phyloP scores from a whole-genome alignment of 2,888 invertebrate genomes.

The Acleris emargana region DNA sequence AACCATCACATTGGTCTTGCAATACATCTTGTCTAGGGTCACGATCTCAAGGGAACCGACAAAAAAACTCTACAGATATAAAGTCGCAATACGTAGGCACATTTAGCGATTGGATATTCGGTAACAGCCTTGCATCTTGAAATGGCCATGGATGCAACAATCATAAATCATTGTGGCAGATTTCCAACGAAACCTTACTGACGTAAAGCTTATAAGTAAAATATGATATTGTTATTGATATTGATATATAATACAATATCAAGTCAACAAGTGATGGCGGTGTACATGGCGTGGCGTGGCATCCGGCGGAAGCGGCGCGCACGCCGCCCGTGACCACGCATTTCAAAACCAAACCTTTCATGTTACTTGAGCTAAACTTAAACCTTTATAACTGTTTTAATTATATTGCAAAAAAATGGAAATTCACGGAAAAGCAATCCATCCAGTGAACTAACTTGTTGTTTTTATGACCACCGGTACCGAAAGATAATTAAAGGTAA shows the following conservation, averaged over 20 bases:
- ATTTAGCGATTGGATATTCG: no score
- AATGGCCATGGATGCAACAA: slow-evolving; percentile 55
- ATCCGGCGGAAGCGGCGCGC: slow-evolving; percentile 79
- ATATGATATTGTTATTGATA: slow-evolving; percentile 37
- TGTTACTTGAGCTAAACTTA: background rate
- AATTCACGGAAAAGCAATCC: background rate
- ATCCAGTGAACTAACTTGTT: no score
- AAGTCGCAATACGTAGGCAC: no score
- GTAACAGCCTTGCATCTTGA: slow-evolving; percentile 55
- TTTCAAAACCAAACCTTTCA: slow-evolving; percentile 47
- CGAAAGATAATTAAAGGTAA: no score
- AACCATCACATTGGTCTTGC: no score
- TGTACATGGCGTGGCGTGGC: slow-evolving; percentile 69
- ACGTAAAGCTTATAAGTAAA: slow-evolving; percentile 42
- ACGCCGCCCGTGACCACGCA: slow-evolving; percentile 75
- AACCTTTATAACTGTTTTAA: background rate
- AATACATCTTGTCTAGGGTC: no score
- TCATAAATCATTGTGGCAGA: slow-evolving; percentile 47
- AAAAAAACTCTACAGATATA: no score
- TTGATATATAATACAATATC: slow-evolving; percentile 48
- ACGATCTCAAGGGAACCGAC: background rate
- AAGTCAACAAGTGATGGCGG: slow-evolving; percentile 46
- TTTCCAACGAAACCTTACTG: slow-evolving; percentile 49
- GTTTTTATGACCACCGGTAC: no score
- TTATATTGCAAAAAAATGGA: background rate